Conservation (phyloP, 2,113 vertebrate genomes). For the Strix uralensis region DNA sequence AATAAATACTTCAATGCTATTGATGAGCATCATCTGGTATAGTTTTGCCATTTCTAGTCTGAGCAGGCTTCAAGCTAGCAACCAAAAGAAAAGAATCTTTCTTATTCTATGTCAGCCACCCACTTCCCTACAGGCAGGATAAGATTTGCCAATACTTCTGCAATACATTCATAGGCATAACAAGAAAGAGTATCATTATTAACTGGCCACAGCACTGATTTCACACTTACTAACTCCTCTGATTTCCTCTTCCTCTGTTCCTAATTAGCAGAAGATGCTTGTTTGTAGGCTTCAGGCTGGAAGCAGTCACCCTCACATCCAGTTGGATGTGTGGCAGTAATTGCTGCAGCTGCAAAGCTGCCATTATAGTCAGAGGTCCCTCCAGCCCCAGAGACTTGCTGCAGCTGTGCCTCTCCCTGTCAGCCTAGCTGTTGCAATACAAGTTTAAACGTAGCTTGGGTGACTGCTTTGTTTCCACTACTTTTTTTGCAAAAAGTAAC, state of each 20-base stretch:
- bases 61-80: background rate
- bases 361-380: background rate
- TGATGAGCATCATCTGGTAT: background rate
- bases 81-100: background rate
- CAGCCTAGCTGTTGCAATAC: background rate
- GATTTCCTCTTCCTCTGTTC: background rate
- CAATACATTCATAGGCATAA: background rate
- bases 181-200: background rate
- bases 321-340: background rate
- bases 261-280: background rate
- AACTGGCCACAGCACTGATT: background rate
- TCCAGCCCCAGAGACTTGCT: background rate
- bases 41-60: background rate
- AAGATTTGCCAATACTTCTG: background rate
- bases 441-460: background rate
- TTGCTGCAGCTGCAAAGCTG: background rate
- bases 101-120: background rate
- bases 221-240: background rate
- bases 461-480: background rate
- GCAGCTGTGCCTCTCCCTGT: background rate
- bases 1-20: background rate
- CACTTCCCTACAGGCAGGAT: background rate
- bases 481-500: background rate
- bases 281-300: background rate
- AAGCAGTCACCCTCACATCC: background rate